Base-by-base conservation (phyloP, 2,797 vertebrate species). In the Lagodon rhomboides region DNA sequence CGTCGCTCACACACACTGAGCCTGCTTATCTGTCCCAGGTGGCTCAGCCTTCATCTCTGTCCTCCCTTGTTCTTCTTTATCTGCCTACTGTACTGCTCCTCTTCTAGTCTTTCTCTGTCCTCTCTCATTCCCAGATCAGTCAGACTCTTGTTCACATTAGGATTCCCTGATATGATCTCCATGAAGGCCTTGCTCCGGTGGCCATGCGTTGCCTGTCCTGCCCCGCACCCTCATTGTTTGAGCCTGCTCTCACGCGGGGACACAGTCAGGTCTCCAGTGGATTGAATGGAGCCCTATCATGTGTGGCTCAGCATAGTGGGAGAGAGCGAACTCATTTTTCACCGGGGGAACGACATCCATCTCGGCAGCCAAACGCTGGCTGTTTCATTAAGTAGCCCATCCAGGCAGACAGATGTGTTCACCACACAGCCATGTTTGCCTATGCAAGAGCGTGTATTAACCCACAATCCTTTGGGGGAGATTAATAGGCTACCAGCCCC, bases 361-460 rank as follows among this genome's bases (percentile, higher is more conserved):
- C 92, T 86, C 85, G 63, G 90, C 89, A 91, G 92, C 92, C 90
- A 85, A 92, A 93, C 73, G 82, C 91, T 91, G 87, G 90, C 92
- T 93, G 92, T 95, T 95, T 95, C 94, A 96, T 96, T 95, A 95
- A 95, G 94, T 95, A 93, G 93, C 94, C 94, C 94, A 95, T 95
- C 93, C 93, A 95, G 93, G 93, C 95, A 95, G 94, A 95, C 93
- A 94, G 92, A 90, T 93, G 93, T 91, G 87, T 91, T 91, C 91
- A 72, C 90, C 92, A 92, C 91, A 92, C 91, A 89, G 91, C 85
- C 90, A 80, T 92, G 94, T 95, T 96, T 95, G 94, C 93, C 92
- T 94, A 93, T 91, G 94, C 93, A 92, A 93, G 93, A 93, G 90
- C 80, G 84, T 93, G 92, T 94, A 95, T 94, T 93, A 95, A 93